These are phyloP conservation scores for Xerus inauris DNA, from an alignment of 2,113 vertebrate genomes.

Conservation along the genomic window DNA sequence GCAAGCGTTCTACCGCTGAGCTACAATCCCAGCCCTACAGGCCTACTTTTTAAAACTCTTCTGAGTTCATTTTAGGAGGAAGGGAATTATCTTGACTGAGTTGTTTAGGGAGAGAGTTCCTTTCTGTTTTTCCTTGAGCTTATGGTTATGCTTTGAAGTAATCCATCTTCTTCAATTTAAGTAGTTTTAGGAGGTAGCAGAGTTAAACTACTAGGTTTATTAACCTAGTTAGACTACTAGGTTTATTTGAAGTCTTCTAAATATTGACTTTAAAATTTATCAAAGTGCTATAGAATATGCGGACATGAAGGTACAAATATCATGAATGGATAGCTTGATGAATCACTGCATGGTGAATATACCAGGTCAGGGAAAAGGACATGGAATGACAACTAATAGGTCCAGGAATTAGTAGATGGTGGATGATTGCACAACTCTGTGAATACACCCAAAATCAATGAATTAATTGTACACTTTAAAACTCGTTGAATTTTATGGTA, in stretches of 20 bases:
- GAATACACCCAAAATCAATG: not conserved
- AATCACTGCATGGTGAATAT: constrained; percentile 4
- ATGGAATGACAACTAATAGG: not conserved
- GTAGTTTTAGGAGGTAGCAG: not conserved
- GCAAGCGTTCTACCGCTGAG: too few relatives aligned
- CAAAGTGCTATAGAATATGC: not conserved
- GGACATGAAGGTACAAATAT: not conserved
- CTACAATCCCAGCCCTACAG: too few relatives aligned
- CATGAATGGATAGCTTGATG: constrained; percentile 15
- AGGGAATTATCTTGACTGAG: not conserved
- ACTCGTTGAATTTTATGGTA: not conserved
- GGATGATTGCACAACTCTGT: not conserved
- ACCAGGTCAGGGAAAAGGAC: not conserved
- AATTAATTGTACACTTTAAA: constrained; percentile 20
- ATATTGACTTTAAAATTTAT: not conserved
- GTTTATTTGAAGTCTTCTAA: constrained; percentile 30
- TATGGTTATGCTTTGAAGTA: constrained; percentile 26
- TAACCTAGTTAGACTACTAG: not conserved
- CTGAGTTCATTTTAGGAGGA: not conserved
- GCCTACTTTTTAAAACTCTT: not conserved
- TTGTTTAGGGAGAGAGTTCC: not conserved
- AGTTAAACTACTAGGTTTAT: not conserved
- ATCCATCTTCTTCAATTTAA: not conserved
- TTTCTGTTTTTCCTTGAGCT: not conserved
- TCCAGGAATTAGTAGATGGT: not conserved